Conservation (phyloP, 2,888 invertebrate species). For the Caenorhabditis sinica region DNA sequence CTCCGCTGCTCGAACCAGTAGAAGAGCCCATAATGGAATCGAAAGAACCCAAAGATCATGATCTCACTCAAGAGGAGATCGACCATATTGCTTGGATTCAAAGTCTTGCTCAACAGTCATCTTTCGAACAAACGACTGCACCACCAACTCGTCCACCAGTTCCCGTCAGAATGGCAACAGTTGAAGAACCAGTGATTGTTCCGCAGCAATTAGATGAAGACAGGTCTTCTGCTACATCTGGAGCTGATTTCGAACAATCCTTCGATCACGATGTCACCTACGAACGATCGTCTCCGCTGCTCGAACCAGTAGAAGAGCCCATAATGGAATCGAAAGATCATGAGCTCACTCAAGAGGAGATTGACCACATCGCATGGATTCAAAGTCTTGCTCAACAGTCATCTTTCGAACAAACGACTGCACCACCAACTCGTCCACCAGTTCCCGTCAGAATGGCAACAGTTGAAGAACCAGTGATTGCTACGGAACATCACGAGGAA, state of each 20-base stretch:
- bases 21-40: background rate
- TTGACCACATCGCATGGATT: constrained; percentile 1
- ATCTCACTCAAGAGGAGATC: constrained; percentile 43
- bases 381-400: constrained; percentile 1
- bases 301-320: constrained; percentile 25
- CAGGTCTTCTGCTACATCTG: constrained; percentile 27
- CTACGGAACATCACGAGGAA: constrained; percentile 9
- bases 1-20: constrained; percentile 26
- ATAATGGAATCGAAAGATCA: constrained; percentile 2
- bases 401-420: background rate
- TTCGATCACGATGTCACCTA: constrained; percentile 22
- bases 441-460: background rate
- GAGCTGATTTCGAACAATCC: constrained; percentile 31
- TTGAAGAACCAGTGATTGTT: constrained; percentile 7
- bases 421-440: constrained; percentile 23
- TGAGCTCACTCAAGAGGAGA: constrained; percentile 6
- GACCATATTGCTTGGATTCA: constrained; percentile 56
- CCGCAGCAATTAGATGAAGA: constrained; percentile 16
- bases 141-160: constrained; percentile 20
- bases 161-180: background rate
- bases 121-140: constrained; percentile 30
- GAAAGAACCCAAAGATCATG: constrained; percentile 20
- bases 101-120: constrained; percentile 34
- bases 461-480: background rate
- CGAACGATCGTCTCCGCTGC: constrained; percentile 20